A percentile compares a stretch with the other conserved stretches of the same genome.
Evolutionary conservation across 2,797 vertebrate species (phyloP).

Genomic region (Manis javanica): DNA sequence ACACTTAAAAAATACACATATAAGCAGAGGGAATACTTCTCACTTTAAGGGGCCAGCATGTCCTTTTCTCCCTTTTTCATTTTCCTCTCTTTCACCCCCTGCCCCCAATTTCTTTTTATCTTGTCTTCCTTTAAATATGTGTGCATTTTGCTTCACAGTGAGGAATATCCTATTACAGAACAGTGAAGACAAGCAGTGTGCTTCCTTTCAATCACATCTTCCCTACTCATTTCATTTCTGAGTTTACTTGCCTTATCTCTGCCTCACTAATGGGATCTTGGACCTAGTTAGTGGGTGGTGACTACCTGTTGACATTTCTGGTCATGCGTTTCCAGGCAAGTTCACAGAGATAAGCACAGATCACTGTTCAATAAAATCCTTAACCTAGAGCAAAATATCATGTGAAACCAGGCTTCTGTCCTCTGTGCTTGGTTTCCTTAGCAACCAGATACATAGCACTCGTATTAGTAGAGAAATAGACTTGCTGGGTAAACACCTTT

Average conservation of each 20-base stretch:
- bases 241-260: neutral
- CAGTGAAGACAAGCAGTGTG: neutral
- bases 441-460: neutral
- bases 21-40: neutral
- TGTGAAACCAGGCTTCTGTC: neutral
- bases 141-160: neutral
- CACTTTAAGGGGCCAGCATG: neutral
- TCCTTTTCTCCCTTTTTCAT: neutral
- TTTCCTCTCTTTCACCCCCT: neutral
- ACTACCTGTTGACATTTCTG: neutral
- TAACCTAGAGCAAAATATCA: neutral
- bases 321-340: neutral
- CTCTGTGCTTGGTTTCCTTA: neutral
- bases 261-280: neutral
- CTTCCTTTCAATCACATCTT: neutral
- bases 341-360: neutral
- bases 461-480: neutral
- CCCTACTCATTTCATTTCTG: neutral
- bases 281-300: neutral
- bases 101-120: neutral
- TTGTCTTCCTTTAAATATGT: neutral
- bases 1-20: neutral
- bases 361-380: neutral
- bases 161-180: neutral
- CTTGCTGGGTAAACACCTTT: neutral